phyloP scores from a whole-genome alignment of 2,797 vertebrate species.

The Sebastiscus albofasciatus region DNA sequence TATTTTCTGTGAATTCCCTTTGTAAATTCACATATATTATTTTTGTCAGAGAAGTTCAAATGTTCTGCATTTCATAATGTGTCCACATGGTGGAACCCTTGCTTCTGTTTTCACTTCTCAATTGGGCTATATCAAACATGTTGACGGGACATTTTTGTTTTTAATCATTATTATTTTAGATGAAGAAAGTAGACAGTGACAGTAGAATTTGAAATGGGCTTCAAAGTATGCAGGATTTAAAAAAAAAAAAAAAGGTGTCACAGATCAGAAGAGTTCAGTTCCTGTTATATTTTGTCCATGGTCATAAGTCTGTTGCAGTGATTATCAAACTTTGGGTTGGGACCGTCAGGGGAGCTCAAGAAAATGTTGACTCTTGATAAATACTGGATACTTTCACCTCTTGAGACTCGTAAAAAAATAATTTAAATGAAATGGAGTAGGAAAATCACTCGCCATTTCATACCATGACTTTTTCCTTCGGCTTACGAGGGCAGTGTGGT shows the following conservation, averaged over 20 bases:
- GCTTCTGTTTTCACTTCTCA: not conserved
- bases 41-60: not conserved
- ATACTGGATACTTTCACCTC: not conserved
- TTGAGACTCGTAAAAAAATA: not conserved
- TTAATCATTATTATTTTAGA: not conserved
- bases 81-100: slow-evolving; percentile 40
- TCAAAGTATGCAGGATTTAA: not conserved
- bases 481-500: not conserved
- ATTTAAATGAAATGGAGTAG: not conserved
- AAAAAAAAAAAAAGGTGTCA: not conserved
- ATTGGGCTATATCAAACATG: not conserved
- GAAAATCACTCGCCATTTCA: not conserved
- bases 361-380: not conserved
- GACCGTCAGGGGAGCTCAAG: not conserved
- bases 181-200: not conserved
- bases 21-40: not conserved
- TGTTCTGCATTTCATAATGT: not conserved
- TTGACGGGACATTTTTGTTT: not conserved
- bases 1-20: not conserved
- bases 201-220: not conserved
- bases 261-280: too few species aligned
- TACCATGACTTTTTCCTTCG: not conserved
- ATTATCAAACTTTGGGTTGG: not conserved
- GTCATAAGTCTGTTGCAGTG: not conserved
- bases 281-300: not conserved